phyloP scores from a whole-genome alignment of 2,113 vertebrate genomes.

The Psettodes erumei region DNA sequence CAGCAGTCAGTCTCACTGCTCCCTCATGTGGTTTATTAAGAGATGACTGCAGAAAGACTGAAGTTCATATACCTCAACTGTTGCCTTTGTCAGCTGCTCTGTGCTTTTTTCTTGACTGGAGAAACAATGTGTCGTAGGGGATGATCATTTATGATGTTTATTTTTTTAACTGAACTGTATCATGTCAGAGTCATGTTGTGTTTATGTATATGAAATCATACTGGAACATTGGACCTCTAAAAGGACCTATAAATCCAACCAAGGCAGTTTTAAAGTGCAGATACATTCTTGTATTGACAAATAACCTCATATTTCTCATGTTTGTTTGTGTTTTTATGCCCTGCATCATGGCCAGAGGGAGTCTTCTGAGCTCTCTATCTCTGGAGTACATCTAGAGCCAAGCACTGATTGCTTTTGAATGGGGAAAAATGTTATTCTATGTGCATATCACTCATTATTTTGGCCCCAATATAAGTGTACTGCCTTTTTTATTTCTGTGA shows the following conservation, averaged over 20 bases:
- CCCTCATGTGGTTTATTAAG: constrained; percentile 30
- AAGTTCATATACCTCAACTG: constrained; percentile 68
- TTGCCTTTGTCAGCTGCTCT: constrained; percentile 58
- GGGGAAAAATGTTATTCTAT: constrained; percentile 57
- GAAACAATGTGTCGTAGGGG: constrained; percentile 46
- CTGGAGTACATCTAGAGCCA: constrained; percentile 58
- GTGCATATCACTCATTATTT: constrained; percentile 79
- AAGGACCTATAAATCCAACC: constrained; percentile 55
- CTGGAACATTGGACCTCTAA: constrained; percentile 50
- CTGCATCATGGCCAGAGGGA: constrained; percentile 55
- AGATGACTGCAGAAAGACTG: constrained; percentile 32
- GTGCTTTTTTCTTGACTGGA: constrained; percentile 64
- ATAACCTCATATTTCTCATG: constrained; percentile 46
- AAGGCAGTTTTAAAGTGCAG: constrained; percentile 55
- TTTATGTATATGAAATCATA: constrained; percentile 44
- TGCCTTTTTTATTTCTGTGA: constrained; percentile 79
- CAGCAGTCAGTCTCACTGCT: constrained; percentile 36
- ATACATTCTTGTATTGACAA: constrained; percentile 51
- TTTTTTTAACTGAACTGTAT: constrained; percentile 38
- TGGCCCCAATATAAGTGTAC: constrained; percentile 73
- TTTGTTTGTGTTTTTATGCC: constrained; percentile 53
- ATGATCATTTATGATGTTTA: constrained; percentile 42
- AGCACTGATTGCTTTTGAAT: constrained; percentile 81
- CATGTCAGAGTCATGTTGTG: constrained; percentile 36
- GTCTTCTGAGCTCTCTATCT: constrained; percentile 42